Conservation (phyloP, 1,140 invertebrate species). For the Trichonephila clavipes region DNA sequence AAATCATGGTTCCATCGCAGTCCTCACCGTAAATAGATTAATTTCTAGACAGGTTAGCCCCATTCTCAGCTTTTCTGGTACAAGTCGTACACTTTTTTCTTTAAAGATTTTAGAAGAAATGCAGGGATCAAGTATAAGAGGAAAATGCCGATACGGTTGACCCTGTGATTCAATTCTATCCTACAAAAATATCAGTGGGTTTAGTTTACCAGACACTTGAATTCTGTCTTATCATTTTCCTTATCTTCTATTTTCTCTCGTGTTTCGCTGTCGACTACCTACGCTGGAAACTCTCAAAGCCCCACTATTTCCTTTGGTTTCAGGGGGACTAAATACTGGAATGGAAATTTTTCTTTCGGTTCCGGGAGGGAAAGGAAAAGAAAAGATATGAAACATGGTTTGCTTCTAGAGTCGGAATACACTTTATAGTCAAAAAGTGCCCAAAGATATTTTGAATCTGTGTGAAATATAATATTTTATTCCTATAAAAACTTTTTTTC, state of each 20-base stretch:
- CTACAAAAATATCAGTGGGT: conserved; percentile 20
- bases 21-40: background rate
- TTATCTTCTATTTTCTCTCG: conserved; percentile 10
- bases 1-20: no score
- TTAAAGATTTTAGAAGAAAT: conserved; percentile 7
- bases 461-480: conserved; percentile 44
- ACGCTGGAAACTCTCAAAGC: conserved; percentile 49
- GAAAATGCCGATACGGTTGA: background rate
- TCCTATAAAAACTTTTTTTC: conserved; percentile 17
- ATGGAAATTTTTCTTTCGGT: background rate
- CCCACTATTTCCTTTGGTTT: conserved; percentile 10
- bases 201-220: conserved; percentile 31
- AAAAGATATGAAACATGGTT: conserved; percentile 33
- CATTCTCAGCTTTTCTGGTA: background rate
- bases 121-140: conserved; percentile 4
- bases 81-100: background rate
- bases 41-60: conserved; percentile 28
- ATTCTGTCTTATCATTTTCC: conserved; percentile 28
- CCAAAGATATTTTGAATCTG: conserved; percentile 28
- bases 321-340: conserved; percentile 31
- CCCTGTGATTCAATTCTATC: conserved; percentile 22
- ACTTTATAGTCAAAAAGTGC: conserved; percentile 21
- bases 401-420: conserved; percentile 16
- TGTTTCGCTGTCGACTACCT: background rate
- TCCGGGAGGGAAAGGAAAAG: background rate